phyloP scores from a whole-genome alignment of 2,888 invertebrate genomes.

The Campoletis raptor region DNA sequence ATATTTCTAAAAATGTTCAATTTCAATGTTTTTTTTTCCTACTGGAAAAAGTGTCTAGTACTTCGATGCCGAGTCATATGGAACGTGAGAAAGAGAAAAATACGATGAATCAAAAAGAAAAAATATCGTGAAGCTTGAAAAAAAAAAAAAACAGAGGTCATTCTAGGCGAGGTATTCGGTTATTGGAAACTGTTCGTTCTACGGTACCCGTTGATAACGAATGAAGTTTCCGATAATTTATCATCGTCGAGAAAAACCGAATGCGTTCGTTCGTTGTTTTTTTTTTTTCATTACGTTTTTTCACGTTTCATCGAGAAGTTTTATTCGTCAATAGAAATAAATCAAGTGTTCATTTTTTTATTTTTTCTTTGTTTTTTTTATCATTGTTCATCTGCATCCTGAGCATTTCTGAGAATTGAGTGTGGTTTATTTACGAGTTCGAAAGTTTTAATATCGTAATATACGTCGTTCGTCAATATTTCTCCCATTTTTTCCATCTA shows the following conservation, averaged over 20 bases:
- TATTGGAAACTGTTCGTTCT: conserved; percentile 75
- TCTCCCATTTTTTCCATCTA: neutral
- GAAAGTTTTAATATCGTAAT: conserved; percentile 43
- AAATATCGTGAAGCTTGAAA: conserved; percentile 16
- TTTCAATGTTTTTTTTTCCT: neutral
- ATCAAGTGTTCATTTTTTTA: conserved; percentile 49
- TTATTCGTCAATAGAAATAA: conserved; percentile 39
- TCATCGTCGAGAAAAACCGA: conserved; percentile 59
- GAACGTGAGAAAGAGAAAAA: neutral
- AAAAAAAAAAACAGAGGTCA: conserved; percentile 44
- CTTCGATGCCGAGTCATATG: neutral
- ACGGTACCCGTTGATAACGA: conserved; percentile 73
- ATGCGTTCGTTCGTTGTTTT: neutral
- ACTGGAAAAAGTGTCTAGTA: neutral
- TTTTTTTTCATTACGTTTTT: neutral
- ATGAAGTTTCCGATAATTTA: conserved; percentile 74
- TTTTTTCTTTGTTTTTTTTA: conserved; percentile 20
- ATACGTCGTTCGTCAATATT: conserved; percentile 6
- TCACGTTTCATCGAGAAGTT: conserved; percentile 38
- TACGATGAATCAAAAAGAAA: neutral
- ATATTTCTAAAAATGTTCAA: neutral
- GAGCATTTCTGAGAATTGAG: conserved; percentile 38
- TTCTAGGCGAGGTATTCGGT: conserved; percentile 48
- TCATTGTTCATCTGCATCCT: neutral
- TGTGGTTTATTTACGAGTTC: conserved; percentile 45